Evolutionary conservation across 2,113 vertebrate species (phyloP).

Genomic region (Colistium nudipinnis): DNA sequence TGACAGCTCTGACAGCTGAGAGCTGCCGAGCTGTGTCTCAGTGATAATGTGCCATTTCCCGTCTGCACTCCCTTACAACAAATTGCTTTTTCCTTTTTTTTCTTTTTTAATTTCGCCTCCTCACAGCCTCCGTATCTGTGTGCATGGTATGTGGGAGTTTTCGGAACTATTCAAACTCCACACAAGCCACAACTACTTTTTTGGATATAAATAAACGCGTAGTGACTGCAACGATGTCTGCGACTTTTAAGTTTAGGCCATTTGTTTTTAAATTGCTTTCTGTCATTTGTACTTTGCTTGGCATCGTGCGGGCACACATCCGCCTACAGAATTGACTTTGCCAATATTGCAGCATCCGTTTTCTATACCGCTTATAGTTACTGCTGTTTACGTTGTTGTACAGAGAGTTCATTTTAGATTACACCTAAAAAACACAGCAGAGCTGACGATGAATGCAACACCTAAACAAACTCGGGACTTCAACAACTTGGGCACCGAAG

Average conservation of each 20-base stretch:
- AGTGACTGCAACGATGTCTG: too few relatives aligned
- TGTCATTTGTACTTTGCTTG: too few relatives aligned
- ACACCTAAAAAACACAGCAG: not conserved
- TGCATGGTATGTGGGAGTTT: constrained; percentile 21
- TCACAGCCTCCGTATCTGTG: constrained; percentile 10
- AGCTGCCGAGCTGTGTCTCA: constrained; percentile 74
- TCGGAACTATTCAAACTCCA: constrained; percentile 5
- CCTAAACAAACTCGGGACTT: not conserved
- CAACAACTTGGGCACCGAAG: not conserved
- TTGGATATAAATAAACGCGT: not conserved
- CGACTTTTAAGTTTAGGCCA: too few relatives aligned
- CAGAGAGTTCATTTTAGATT: too few relatives aligned
- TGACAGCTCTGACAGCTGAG: constrained; percentile 83
- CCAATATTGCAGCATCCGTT: too few relatives aligned
- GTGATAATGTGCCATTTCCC: constrained; percentile 77
- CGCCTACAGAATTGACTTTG: too few relatives aligned
- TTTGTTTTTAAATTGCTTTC: too few relatives aligned
- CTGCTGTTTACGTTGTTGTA: too few relatives aligned
- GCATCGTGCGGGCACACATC: too few relatives aligned
- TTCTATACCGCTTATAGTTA: too few relatives aligned
- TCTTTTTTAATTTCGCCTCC: constrained; percentile 51
- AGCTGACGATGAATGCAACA: not conserved
- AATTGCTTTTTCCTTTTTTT: constrained; percentile 62
- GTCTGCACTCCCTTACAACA: constrained; percentile 71
- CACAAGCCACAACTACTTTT: constrained; percentile 12